Evolutionary conservation across 2,888 invertebrate species (phyloP).

Genomic region (Hymenopus coronatus): DNA sequence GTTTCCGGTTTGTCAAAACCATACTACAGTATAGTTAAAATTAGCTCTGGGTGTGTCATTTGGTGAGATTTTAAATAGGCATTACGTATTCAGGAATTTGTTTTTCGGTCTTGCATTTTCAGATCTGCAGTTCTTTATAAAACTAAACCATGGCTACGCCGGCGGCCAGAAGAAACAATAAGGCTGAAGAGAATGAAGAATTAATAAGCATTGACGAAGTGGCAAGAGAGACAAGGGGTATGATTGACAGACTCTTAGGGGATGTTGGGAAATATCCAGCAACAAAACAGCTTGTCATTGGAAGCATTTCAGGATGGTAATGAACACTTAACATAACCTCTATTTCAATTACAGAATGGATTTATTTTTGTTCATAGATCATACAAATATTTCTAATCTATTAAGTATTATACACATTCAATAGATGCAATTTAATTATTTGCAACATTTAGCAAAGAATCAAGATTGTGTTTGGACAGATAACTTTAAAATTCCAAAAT

Average conservation of each 20-base stretch:
- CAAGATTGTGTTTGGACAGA: too few relatives aligned
- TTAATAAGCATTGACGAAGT: slow-evolving; percentile 21
- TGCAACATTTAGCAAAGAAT: too few relatives aligned
- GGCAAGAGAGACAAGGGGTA: slow-evolving; percentile 59
- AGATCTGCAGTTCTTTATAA: background rate
- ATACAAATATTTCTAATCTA: too few relatives aligned
- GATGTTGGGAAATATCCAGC: slow-evolving; percentile 84
- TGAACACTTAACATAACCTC: background rate
- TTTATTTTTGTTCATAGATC: too few relatives aligned
- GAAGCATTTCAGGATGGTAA: slow-evolving; percentile 88
- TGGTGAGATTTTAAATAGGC: background rate
- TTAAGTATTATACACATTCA: too few relatives aligned
- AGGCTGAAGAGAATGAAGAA: background rate
- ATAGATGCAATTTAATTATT: too few relatives aligned
- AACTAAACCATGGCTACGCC: background rate
- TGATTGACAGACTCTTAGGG: slow-evolving; percentile 70
- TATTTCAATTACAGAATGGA: too few relatives aligned
- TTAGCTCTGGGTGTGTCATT: background rate
- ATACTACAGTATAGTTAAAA: background rate
- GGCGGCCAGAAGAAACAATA: background rate
- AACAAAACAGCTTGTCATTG: slow-evolving; percentile 81
- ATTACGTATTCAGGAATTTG: background rate
- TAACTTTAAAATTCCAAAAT: too few relatives aligned
- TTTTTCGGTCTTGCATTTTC: background rate
- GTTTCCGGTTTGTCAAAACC: background rate